Conservation (phyloP, 2,888 invertebrate genomes). For the Chrysolina haemoptera region DNA sequence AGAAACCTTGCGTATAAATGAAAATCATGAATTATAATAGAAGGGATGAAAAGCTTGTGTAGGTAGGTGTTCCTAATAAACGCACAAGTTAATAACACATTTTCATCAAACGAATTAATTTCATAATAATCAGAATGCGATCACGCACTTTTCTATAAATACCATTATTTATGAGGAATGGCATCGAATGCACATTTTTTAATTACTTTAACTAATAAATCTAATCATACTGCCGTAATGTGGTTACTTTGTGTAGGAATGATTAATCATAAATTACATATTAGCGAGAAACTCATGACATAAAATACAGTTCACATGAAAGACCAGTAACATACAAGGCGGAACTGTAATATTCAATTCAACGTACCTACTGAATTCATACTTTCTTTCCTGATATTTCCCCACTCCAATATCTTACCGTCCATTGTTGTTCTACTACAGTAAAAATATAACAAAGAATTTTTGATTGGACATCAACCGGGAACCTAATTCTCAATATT, state of each 20-base stretch:
- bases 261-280: slow-evolving; percentile 41
- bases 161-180: slow-evolving; percentile 36
- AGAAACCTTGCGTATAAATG: no score
- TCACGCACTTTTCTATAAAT: slow-evolving; percentile 40
- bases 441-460: no score
- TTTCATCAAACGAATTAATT: slow-evolving; percentile 38
- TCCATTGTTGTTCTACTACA: no score
- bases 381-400: neutral
- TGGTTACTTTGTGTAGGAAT: slow-evolving; percentile 31
- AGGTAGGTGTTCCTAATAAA: slow-evolving; percentile 31
- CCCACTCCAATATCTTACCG: no score
- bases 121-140: slow-evolving; percentile 31
- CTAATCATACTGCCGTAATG: slow-evolving; percentile 40
- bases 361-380: neutral
- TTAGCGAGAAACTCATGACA: slow-evolving; percentile 30
- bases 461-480: no score
- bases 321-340: slow-evolving; percentile 33
- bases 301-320: slow-evolving; percentile 33
- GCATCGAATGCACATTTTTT: slow-evolving; percentile 36
- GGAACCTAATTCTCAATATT: no score
- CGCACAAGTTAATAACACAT: slow-evolving; percentile 34
- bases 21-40: no score
- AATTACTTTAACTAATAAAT: slow-evolving; percentile 37
- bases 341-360: neutral
- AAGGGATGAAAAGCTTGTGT: neutral